Evolutionary conservation across 2,797 vertebrate species (phyloP).

Genomic region (Echeneis naucrates): DNA sequence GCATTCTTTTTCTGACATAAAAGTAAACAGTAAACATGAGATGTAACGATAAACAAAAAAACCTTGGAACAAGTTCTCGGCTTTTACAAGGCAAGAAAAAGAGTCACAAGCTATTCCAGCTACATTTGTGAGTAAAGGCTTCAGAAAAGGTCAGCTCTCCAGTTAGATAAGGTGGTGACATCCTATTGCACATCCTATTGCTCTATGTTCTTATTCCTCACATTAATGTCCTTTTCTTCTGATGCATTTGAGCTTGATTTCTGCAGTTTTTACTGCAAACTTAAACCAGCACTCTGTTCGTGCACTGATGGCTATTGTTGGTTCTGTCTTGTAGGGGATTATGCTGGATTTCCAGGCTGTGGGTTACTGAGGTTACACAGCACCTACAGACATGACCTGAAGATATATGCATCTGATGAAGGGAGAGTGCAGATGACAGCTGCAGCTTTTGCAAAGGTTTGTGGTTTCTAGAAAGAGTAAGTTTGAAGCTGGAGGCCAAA

Average conservation of each 20-base stretch:
- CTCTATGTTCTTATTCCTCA: too few relatives aligned
- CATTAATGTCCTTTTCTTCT: too few relatives aligned
- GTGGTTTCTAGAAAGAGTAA: background rate
- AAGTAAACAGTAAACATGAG: background rate
- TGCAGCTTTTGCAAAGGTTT: conserved; percentile 97
- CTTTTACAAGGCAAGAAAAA: too few relatives aligned
- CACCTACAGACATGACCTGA: conserved; percentile 97
- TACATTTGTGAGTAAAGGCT: background rate
- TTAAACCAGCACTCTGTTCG: background rate
- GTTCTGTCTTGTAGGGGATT: conserved; percentile 88
- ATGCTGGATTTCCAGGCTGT: conserved; percentile 97
- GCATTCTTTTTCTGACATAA: background rate
- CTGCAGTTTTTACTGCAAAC: background rate
- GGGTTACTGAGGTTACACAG: conserved; percentile 96
- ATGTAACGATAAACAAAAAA: background rate
- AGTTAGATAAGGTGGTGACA: background rate
- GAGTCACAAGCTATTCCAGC: background rate
- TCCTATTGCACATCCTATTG: too few relatives aligned
- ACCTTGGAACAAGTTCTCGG: background rate
- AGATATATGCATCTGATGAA: conserved; percentile 98
- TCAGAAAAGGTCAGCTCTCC: background rate
- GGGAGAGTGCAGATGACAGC: conserved; percentile 99
- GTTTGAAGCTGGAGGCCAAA: background rate
- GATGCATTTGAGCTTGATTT: too few relatives aligned
- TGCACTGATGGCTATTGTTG: background rate